Evolutionary conservation across 2,888 invertebrate genomes (phyloP), one percentile per base, ranked within the genome.

Genomic region (Chymomyza caudatula): DNA sequence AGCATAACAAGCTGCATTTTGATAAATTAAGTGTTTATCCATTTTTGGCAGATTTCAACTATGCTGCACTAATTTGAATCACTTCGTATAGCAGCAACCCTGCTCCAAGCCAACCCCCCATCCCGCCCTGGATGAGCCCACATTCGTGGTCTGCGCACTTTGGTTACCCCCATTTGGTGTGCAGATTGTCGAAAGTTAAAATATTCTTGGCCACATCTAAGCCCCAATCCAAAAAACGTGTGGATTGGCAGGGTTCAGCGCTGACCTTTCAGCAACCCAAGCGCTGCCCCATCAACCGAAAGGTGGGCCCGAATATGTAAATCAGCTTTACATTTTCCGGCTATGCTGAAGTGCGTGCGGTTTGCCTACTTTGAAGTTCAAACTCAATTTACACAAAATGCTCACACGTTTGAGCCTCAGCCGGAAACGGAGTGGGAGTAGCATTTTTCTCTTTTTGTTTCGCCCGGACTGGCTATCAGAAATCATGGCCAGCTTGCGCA

Each of bases 11-110:
- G 86, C 80, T 69, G 75, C 77, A 83, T 73, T 78, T 81, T 88
- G 84, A 87, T 87, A 88, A 88, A 88, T 88, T 85, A 88, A 88
- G 88, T 89, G 88, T 88, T 88, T 88, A 88, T 81, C 86, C 77
- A 13, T 20, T 84, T 77, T 56, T 60, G 56, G 52, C 54, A 67
- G 69, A 65, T 65, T 76, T 74, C 69, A 65, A 62, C 68, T 65
- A 60, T 58, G 65, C 63, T 58, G 63, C 75, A 75, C 81, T 83
- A 83, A 85, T 85, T 85, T 81, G 69, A 79, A 77, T 69, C 80
- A 67, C 78, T 80, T 69, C 59, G 22, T 20, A 11, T 19, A 20
- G 3, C 44, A 5, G 13, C 44, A 15, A 13, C 17, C 15, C 13
- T n/a, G 5, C 1, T 20, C 15, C 15, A 15, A n/a, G 23, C n/a